Percentiles rank a stretch among this genome's conserved stretches.
Conservation (phyloP, 2,888 invertebrate genomes). For the Isotomurus palustris region DNA sequence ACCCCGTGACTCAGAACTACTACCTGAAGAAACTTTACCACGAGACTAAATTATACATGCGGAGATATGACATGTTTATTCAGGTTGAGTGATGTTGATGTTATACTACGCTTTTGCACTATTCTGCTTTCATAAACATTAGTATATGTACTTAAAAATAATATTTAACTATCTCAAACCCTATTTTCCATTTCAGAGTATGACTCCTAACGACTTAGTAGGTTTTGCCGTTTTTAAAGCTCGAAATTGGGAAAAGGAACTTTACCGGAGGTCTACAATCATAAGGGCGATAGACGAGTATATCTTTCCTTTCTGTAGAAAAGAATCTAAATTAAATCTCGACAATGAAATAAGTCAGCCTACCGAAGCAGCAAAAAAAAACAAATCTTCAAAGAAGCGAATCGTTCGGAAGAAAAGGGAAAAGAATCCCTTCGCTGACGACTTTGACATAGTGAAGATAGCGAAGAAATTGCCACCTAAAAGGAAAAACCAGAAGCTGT, state of each 20-base stretch:
- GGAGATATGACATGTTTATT: slow-evolving; percentile 34
- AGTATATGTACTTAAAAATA: too few species aligned
- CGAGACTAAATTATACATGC: slow-evolving; percentile 21
- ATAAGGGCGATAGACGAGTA: slow-evolving; percentile 1
- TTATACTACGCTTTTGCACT: too few species aligned
- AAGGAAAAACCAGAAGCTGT: too few species aligned
- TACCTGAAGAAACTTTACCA: slow-evolving; percentile 34
- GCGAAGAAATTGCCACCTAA: too few species aligned
- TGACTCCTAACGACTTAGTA: slow-evolving; percentile 36
- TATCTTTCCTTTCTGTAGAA: slow-evolving; percentile 4
- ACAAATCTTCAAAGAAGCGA: background rate
- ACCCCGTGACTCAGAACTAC: slow-evolving; percentile 17
- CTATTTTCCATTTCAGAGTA: slow-evolving; percentile 19
- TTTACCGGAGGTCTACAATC: background rate
- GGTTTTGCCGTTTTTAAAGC: slow-evolving; percentile 22
- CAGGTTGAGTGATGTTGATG: too few species aligned
- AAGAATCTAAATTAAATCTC: too few species aligned
- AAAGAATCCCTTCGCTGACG: slow-evolving; percentile 2
- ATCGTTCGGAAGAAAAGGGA: background rate
- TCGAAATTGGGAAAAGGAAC: slow-evolving; percentile 12
- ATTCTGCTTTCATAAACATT: too few species aligned
- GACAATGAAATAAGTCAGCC: too few species aligned
- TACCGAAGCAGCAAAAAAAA: background rate
- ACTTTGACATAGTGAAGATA: too few species aligned
- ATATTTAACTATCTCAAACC: background rate